phyloP scores from a whole-genome alignment of 1,140 invertebrate genomes.

The Drosophila yakuba region DNA sequence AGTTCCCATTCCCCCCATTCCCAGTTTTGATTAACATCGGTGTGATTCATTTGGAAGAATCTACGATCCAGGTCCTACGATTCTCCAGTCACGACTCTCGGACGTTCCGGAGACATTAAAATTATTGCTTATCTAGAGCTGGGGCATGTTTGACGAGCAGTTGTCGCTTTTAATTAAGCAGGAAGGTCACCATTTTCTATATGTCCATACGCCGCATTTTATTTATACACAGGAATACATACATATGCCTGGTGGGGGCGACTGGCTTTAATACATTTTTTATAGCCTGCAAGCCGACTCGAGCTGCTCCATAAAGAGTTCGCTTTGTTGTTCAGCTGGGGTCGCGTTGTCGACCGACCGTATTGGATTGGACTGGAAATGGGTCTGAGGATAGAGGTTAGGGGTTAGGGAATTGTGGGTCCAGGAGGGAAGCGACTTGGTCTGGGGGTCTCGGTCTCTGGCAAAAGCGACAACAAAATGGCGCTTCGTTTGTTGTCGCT shows the following conservation, averaged over 20 bases:
- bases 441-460: constrained; percentile 15
- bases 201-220: constrained; percentile 38
- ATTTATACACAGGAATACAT: constrained; percentile 42
- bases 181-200: constrained; percentile 70
- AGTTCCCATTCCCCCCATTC: constrained; percentile 31
- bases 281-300: constrained; percentile 33
- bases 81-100: constrained; percentile 16
- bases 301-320: constrained; percentile 50
- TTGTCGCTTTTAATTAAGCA: constrained; percentile 81
- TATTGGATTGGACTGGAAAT: not conserved
- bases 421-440: constrained; percentile 1
- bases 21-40: constrained; percentile 52
- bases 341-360: not conserved
- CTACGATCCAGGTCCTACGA: constrained; percentile 33
- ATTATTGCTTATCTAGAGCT: constrained; percentile 24
- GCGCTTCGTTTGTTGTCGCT: constrained; percentile 54
- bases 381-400: not conserved
- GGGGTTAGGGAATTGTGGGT: not conserved
- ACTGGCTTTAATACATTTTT: constrained; percentile 67
- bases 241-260: constrained; percentile 31
- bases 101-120: constrained; percentile 21
- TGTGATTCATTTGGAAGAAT: constrained; percentile 72
- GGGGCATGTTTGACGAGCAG: constrained; percentile 75
- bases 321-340: constrained; percentile 56
- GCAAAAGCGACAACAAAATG: constrained; percentile 58